Percentiles rank a stretch among this genome's conserved stretches.
Evolutionary conservation across 2,113 vertebrate species (phyloP).

Genomic region (Poecilia latipinna): DNA sequence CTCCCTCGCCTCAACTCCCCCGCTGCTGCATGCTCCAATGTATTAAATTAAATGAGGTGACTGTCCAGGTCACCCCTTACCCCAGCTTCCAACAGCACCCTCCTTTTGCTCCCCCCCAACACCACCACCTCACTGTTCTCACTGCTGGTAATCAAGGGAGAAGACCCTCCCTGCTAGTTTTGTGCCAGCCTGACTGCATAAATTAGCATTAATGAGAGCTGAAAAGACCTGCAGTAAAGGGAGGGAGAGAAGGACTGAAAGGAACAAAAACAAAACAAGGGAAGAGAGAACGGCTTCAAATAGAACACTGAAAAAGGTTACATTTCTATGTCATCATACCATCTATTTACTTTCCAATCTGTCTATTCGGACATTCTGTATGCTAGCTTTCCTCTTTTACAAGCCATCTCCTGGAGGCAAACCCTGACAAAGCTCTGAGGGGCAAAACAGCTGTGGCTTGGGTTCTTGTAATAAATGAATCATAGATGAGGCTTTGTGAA

Average conservation of each 20-base stretch:
- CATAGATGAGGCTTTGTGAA: conserved; percentile 78
- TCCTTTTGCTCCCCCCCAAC: conserved; percentile 30
- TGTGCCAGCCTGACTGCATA: conserved; percentile 75
- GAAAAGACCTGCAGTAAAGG: conserved; percentile 65
- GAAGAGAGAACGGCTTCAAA: conserved; percentile 50
- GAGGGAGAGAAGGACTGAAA: conserved; percentile 53
- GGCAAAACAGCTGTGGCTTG: conserved; percentile 60
- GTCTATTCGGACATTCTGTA: conserved; percentile 39
- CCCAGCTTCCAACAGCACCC: conserved; percentile 67
- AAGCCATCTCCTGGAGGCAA: conserved; percentile 70
- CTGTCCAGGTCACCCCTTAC: conserved; percentile 87
- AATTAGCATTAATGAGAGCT: conserved; percentile 80
- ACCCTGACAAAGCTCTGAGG: conserved; percentile 62
- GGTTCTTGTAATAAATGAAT: conserved; percentile 75
- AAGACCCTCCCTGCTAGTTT: conserved; percentile 75
- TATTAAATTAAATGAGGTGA: conserved; percentile 97
- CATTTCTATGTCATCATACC: conserved; percentile 54
- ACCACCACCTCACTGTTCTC: conserved; percentile 50
- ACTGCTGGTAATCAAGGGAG: conserved; percentile 80
- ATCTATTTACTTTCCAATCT: conserved; percentile 33
- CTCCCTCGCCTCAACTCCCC: conserved; percentile 83
- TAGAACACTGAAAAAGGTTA: conserved; percentile 73
- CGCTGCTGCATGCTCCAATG: conserved; percentile 83
- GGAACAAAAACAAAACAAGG: conserved; percentile 45
- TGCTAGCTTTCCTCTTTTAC: conserved; percentile 45